Percentiles rank a stretch among this genome's conserved stretches.
phyloP scores from a whole-genome alignment of 2,797 vertebrate species.

The Sebastes taczanowskii region DNA sequence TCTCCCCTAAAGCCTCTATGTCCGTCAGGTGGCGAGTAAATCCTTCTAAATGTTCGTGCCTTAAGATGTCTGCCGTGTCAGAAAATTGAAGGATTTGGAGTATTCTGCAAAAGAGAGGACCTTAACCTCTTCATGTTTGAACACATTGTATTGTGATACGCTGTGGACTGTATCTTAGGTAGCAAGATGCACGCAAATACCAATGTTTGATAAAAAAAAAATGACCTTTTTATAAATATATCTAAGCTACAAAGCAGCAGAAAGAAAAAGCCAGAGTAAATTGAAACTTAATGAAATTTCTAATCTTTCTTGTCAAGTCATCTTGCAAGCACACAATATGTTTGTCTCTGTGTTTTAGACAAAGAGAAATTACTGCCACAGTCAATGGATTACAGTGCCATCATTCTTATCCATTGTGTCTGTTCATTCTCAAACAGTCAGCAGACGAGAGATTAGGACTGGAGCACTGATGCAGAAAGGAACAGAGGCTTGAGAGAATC shows the following conservation, averaged over 20 bases:
- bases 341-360: conserved; percentile 50
- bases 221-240: conserved; percentile 30
- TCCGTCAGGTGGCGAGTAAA: conserved; percentile 64
- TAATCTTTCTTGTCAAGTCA: conserved; percentile 55
- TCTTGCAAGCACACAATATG: conserved; percentile 36
- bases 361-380: conserved; percentile 57
- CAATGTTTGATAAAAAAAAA: conserved; percentile 13
- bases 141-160: background rate
- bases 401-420: conserved; percentile 57
- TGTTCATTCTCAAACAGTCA: conserved; percentile 54
- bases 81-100: conserved; percentile 54
- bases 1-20: conserved; percentile 33
- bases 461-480: conserved; percentile 62
- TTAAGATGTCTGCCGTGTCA: conserved; percentile 53
- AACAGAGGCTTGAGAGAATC: conserved; percentile 55
- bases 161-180: background rate
- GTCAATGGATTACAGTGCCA: conserved; percentile 48
- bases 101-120: conserved; percentile 20
- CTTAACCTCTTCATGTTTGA: conserved; percentile 24
- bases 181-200: conserved; percentile 3
- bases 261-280: conserved; percentile 26
- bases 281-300: conserved; percentile 65
- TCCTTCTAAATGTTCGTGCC: conserved; percentile 62
- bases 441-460: conserved; percentile 65
- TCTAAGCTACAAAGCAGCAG: background rate